A percentile compares a stretch with the other conserved stretches of the same genome.
phyloP scores from a whole-genome alignment of 2,888 invertebrate species.

The Galerucella calmariensis region DNA sequence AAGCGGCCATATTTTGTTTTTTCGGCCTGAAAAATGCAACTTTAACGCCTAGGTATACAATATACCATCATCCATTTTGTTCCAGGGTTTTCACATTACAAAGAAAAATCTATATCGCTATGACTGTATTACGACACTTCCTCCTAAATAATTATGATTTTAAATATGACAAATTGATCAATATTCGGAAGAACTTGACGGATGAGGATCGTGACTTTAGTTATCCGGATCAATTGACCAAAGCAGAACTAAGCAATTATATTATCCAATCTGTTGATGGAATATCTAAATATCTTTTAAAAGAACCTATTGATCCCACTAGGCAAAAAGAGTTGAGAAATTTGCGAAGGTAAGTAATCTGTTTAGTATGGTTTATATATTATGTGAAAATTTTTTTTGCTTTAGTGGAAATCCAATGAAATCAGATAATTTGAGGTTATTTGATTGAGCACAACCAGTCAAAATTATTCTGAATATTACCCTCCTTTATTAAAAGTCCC shows the following conservation, averaged over 20 bases:
- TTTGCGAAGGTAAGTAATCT: neutral
- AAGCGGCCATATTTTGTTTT: no score
- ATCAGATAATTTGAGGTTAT: no score
- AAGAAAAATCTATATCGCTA: neutral
- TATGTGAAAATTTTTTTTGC: no score
- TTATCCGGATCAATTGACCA: neutral
- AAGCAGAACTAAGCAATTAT: neutral
- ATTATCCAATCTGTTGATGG: neutral
- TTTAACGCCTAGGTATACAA: no score
- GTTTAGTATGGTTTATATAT: no score
- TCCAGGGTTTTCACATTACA: neutral
- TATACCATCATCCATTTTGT: no score
- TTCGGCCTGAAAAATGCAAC: no score
- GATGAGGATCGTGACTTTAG: neutral
- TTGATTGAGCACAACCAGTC: no score
- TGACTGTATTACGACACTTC: neutral
- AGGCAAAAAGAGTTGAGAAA: neutral
- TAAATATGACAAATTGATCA: neutral
- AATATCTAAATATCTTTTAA: neutral
- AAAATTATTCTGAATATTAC: no score
- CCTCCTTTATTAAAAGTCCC: no score
- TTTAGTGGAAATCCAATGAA: no score
- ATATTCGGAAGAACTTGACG: neutral
- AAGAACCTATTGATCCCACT: neutral
- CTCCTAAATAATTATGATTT: neutral